Base-by-base conservation (phyloP, 2,113 vertebrate species). In the Oreochromis aureus region DNA sequence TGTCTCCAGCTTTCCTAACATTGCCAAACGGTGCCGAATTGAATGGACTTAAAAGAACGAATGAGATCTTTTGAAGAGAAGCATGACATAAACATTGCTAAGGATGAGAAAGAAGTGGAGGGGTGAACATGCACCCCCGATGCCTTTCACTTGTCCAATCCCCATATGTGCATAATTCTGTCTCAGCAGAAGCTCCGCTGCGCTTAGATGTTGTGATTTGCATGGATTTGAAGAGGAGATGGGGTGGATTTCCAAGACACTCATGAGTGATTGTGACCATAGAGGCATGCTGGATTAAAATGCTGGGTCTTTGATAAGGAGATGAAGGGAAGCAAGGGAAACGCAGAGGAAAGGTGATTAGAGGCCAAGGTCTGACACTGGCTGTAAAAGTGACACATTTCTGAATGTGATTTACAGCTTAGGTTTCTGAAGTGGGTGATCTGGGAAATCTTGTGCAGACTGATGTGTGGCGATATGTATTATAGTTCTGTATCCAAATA, bases 201-300 rank as follows among this genome's bases (percentile, higher is more conserved):
- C 93, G 90, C 90, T 95, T 93, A 95, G 95, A 95, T 94, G 94
- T 92, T 90, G 87, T 89, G 94, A 94, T 96, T 94, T 96, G 92
- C 95, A 96, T 95, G 91, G 92, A 95, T 96, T 95, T 96, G 92
- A 94, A 94, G 90, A 73, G 63, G 81, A 92, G 91, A 92, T 88
- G 83, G 87, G 90, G 82, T 95, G 95, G 94, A 95, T 95, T 95
- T 94, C 89, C 90, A 90, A 84, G 95, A 96, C 94, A 94, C 93
- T 94, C 93, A 92, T 95, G 94, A 93, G 88, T 95, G 92, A 92
- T 89, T 90, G 94, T 94, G 92, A 92, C 95, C 94, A 93, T 48
- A 19, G 92, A 94, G 84, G 92, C 94, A 89, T 94, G 93, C 87
- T 91, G 94, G 94, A 94, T 95, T 94, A 92, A 92, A 90, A 90